Evolutionary conservation across 2,888 invertebrate genomes (phyloP).

Genomic region (Drosophila cracens): DNA sequence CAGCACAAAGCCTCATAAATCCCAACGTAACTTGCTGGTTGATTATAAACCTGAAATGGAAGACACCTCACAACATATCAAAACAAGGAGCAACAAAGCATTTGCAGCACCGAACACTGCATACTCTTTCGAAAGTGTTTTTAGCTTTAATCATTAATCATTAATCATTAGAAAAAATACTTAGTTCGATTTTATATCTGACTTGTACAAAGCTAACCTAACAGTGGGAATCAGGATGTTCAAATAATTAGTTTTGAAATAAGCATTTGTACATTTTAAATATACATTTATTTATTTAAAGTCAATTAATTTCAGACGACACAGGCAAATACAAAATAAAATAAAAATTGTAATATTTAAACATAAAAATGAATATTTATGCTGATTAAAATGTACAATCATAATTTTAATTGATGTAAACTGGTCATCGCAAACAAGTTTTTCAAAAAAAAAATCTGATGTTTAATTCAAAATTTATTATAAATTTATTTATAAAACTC

Average conservation of each 20-base stretch:
- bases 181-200: background rate
- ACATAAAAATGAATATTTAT: background rate
- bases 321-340: background rate
- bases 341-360: background rate
- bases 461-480: too few species aligned
- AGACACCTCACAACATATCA: conserved; percentile 37
- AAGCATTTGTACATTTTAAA: too few species aligned
- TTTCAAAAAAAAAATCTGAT: background rate
- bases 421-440: background rate
- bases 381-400: background rate
- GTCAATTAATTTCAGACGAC: background rate
- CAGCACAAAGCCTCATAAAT: conserved; percentile 61
- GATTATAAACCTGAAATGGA: conserved; percentile 61
- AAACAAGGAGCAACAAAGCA: background rate
- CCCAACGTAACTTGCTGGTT: conserved; percentile 53
- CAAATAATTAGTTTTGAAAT: background rate
- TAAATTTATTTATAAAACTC: too few species aligned
- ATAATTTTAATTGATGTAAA: background rate
- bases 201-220: background rate
- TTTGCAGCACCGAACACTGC: background rate
- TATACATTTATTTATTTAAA: background rate
- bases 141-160: background rate
- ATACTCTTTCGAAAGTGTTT: conserved; percentile 14
- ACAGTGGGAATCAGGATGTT: too few species aligned
- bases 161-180: too few species aligned